Base-by-base conservation (phyloP, 2,888 invertebrate genomes). In the Meghimatium bilineatum region DNA sequence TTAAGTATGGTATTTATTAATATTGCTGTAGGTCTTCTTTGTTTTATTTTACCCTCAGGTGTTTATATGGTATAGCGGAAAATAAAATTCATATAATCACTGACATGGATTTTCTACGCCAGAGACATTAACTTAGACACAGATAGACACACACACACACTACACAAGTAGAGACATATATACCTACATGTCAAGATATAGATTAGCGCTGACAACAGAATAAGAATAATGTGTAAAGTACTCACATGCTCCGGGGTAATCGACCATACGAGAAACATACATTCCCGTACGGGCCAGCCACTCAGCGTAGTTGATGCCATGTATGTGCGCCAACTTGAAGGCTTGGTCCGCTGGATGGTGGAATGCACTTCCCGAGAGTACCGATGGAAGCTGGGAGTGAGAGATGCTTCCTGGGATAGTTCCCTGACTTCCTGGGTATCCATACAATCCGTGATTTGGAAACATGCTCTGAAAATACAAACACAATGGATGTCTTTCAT, bases 211-310 rank as follows among this genome's bases (percentile, higher is more conserved):
- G 6, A 72, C 44, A 79, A 63, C 36, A 67, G 66, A n/a, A 36
- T 23, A 56, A 49, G 56, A 56, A 8, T 14, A 17, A 56, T 56
- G 17, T 17, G 20, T 56, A 0, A 34, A 17, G 26, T 75, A 86
- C 87, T 85, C 72, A 87, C 84, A 87, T 71, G 86, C 87, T 88
- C 92, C 91, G 83, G 90, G 86, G 85, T 92, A 92, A 80, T 93
- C 92, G 82, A 92, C 90, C 89, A 93, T 89, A 92, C 97, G 95
- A 69, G 97, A 97, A 92, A 97, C 97, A 88, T 97, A 95, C 97
- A 98, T 97, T 38, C 97, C 97, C 6, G 97, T 97, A 72, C 97
- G 95, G 10, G 98, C 97, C 87, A 98, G 94, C 96, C 97, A 97
- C 93, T 98, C 98, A 87, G 90, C 84, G 88, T 88, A 85, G 82